Evolutionary conservation across 1,140 invertebrate genomes (phyloP).

Genomic region (Dinoponera quadriceps): DNA sequence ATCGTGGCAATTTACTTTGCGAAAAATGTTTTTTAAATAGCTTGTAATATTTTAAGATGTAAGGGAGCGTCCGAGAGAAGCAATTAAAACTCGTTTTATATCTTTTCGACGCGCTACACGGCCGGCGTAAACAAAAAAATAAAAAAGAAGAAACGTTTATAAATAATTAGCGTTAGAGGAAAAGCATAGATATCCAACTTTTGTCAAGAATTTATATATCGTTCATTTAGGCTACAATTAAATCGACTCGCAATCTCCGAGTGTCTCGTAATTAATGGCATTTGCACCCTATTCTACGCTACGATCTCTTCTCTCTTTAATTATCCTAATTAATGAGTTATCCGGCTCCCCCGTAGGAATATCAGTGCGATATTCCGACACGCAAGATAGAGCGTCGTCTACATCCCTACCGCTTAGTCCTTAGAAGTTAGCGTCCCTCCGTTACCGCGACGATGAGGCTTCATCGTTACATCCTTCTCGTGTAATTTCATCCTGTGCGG

Average conservation of each 20-base stretch:
- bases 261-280: constrained; percentile 28
- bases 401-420: constrained; percentile 10
- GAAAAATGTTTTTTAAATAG: constrained; percentile 42
- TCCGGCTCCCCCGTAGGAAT: not conserved
- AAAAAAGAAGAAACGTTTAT: constrained; percentile 19
- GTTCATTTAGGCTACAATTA: constrained; percentile 70
- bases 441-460: constrained; percentile 1
- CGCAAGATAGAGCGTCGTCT: not conserved
- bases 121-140: constrained; percentile 1
- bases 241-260: constrained; percentile 70
- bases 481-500: constrained; percentile 16
- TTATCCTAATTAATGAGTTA: not conserved
- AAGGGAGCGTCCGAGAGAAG: constrained; percentile 32
- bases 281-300: constrained; percentile 22
- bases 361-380: constrained; percentile 21
- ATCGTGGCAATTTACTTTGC: constrained; percentile 38
- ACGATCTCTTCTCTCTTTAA: not conserved
- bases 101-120: not conserved
- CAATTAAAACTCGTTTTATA: constrained; percentile 40
- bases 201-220: constrained; percentile 61
- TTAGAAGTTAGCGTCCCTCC: not conserved
- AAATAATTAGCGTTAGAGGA: constrained; percentile 30
- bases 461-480: not conserved
- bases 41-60: constrained; percentile 39
- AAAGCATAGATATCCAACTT: constrained; percentile 44